These are phyloP conservation scores for Stichodactyla helianthus DNA, from an alignment of 64 coral and sea anemone genomes.

Conservation along the genomic window DNA sequence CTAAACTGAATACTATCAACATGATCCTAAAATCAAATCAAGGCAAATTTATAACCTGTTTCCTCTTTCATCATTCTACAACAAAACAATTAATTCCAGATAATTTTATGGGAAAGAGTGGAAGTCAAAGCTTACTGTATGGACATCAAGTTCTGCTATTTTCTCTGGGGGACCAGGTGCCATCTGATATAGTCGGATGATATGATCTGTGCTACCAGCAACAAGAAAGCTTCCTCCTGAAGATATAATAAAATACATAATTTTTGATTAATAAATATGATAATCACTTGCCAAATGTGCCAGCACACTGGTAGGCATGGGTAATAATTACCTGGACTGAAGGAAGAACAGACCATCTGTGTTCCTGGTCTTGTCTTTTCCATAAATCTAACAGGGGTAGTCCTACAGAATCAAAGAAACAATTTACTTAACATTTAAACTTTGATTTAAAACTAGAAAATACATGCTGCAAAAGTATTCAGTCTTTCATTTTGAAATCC, in stretches of 20 bases:
- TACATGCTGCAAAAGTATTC: no score
- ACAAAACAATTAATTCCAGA: neutral
- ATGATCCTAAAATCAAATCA: slow-evolving; percentile 68
- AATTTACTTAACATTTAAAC: neutral
- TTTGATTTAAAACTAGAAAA: neutral
- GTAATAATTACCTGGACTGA: slow-evolving; percentile 85
- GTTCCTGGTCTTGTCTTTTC: slow-evolving; percentile 95
- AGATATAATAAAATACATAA: slow-evolving; percentile 5
- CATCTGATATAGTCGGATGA: slow-evolving; percentile 89
- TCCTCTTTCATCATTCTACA: neutral
- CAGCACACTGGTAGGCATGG: neutral
- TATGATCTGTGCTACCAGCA: slow-evolving; percentile 93
- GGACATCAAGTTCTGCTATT: slow-evolving; percentile 88
- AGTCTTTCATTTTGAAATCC: neutral
- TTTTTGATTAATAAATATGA: no score
- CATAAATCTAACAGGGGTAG: slow-evolving; percentile 77
- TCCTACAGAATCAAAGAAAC: slow-evolving; percentile 41
- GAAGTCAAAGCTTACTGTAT: slow-evolving; percentile 56
- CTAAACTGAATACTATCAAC: slow-evolving; percentile 98
- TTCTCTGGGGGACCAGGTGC: slow-evolving; percentile 88
- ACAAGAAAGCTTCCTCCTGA: slow-evolving; percentile 89
- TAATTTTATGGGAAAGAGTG: neutral
- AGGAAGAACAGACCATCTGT: slow-evolving; percentile 99
- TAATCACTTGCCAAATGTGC: neutral
- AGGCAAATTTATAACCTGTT: neutral